Conservation (phyloP, 2,888 invertebrate species). For the Drosophila formosana region DNA sequence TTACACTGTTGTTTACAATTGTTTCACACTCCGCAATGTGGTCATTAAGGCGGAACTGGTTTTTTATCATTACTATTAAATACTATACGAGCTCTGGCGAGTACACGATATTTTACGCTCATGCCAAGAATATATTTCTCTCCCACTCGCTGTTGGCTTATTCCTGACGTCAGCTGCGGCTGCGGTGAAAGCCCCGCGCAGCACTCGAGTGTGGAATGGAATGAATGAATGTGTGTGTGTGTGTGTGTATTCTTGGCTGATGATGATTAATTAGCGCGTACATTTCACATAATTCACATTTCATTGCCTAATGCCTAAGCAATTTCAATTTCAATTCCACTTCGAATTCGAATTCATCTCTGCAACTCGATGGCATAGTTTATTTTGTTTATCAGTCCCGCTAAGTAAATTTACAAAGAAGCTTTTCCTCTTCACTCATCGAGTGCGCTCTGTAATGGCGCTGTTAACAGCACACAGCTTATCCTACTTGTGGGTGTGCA, state of each 20-base stretch:
- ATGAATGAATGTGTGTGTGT: background rate
- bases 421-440: conserved; percentile 47
- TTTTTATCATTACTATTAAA: conserved; percentile 35
- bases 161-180: conserved; percentile 40
- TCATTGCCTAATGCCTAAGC: conserved; percentile 44
- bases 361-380: conserved; percentile 41
- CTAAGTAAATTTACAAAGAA: conserved; percentile 49
- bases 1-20: conserved; percentile 53
- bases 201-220: background rate
- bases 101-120: conserved; percentile 15
- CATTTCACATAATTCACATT: conserved; percentile 56
- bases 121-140: conserved; percentile 17
- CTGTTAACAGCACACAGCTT: conserved; percentile 34
- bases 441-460: conserved; percentile 34
- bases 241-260: conserved; percentile 30
- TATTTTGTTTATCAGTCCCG: conserved; percentile 67
- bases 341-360: conserved; percentile 3
- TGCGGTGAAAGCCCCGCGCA: conserved; percentile 25
- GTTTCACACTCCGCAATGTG: conserved; percentile 53
- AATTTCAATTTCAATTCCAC: conserved; percentile 1
- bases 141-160: background rate
- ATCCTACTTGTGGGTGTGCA: conserved; percentile 44
- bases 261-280: conserved; percentile 65
- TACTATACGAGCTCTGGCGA: conserved; percentile 8
- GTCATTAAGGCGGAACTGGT: conserved; percentile 57